Base-by-base conservation (phyloP, 1,140 invertebrate genomes). In the Metopolophium dirhodum region DNA sequence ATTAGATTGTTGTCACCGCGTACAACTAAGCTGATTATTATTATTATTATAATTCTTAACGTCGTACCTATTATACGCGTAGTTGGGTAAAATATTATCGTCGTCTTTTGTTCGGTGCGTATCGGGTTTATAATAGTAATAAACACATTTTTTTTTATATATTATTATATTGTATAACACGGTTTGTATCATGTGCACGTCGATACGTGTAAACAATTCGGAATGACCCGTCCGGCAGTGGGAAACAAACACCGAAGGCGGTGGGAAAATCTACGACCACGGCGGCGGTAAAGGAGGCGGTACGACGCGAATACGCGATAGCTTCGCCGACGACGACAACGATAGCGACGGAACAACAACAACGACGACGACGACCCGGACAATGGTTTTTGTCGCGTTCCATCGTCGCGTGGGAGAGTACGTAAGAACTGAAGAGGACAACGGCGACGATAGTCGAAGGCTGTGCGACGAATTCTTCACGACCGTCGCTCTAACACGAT, bases 381-480 rank as follows among this genome's bases (percentile, higher is more conserved):
- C 90, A 91, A 91, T 91, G 90, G 90, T 82, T 51, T 49, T 91
- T 91, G 90, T 91, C 82, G 26, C 77, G 68, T n/a, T 83, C 41
- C n/a, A 22, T 6, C 77, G n/a, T 7, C 61, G 68, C 68, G 77
- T 37, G 68, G 77, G 20, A 77, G 57, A 49, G 51, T 51, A 26
- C 51, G 87, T 57, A 26, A 89, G 26, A 30, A 77, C n/a, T 68
- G 20, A n/a, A 1, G 61, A 47, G 45, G 14, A 49, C n/a, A 20
- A 30, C 45, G 35, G 6, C 45, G 45, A 47, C 45, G 26, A 47
- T 14, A 14, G 26, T 18, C 85, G 41, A 49, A 45, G 14, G 30
- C 45, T 20, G 85, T 87, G 85, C 86, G n/a, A 88, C 87, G 20
- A 88, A 35, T 54, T 35, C 37, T 89, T 35, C 49, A 35, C n/a